These are phyloP conservation scores for Sylvilagus bachmani DNA, from an alignment of 2,113 vertebrate genomes.

Conservation along the genomic window DNA sequence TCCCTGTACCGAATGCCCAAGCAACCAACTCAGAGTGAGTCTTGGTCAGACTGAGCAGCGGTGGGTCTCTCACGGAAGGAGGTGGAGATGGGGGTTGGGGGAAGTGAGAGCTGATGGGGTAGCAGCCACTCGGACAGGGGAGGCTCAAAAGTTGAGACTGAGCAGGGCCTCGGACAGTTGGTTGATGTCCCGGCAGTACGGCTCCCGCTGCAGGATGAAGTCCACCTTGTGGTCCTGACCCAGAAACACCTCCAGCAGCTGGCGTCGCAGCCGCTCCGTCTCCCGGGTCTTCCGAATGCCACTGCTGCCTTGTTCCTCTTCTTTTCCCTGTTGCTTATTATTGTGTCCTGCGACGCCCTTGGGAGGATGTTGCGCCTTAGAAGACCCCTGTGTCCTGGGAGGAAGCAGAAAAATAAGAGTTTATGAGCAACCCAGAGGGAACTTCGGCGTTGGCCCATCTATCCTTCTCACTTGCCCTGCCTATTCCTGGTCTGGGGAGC, in stretches of 20 bases:
- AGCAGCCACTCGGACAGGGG: not conserved
- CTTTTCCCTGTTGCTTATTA: constrained; percentile 60
- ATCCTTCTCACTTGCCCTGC: not conserved
- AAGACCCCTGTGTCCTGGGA: constrained; percentile 44
- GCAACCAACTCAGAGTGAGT: constrained; percentile 32
- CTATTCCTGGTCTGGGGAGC: not conserved
- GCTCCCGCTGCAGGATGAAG: constrained; percentile 90
- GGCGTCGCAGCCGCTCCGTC: constrained; percentile 87
- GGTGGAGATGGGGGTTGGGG: not conserved
- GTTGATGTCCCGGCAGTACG: constrained; percentile 89
- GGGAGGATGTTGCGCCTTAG: constrained; percentile 66
- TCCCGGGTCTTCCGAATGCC: constrained; percentile 82
- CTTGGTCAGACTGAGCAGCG: constrained; percentile 56
- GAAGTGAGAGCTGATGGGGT: not conserved
- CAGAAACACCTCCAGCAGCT: constrained; percentile 90
- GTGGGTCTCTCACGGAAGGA: constrained; percentile 22
- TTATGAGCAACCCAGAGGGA: not conserved
- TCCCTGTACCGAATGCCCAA: not conserved
- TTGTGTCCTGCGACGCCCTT: constrained; percentile 35
- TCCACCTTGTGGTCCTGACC: constrained; percentile 91
- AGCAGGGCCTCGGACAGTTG: constrained; percentile 90
- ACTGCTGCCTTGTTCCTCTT: constrained; percentile 57
- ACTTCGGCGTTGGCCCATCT: not conserved
- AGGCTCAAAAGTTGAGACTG: constrained; percentile 85
- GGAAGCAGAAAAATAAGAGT: constrained; percentile 47